Evolutionary conservation across 1,140 invertebrate genomes (phyloP), one percentile per base, ranked within the genome.

Genomic region (Sesamia nonagrioides): DNA sequence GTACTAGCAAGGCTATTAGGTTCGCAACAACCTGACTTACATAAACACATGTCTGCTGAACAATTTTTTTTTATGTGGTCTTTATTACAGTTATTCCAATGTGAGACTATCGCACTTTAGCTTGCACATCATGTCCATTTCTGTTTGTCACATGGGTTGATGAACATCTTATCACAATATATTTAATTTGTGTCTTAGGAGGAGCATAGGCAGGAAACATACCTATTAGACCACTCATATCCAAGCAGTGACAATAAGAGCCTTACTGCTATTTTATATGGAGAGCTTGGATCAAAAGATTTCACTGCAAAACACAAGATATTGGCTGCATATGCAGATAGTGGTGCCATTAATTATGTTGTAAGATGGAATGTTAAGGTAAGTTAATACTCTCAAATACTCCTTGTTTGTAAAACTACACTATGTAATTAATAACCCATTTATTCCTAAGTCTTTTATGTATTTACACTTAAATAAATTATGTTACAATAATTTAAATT

Each of bases 151-250:
- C 27, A 27, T 27, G 27, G 3, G 1, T 27, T 27, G 27, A 27
- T 27, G 27, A 9, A 56, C 8, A 11, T 56, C 9, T 21, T 21
- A 27, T 3, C n/a, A 56, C 9, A 69, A 69, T 15, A 50, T 13
- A 6, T 61, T 63, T 35, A 8, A 37, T 37, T 81, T 93, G 18
- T 27, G 9, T 13, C 91, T 77, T 71, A 94, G 93, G 86, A 87
- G 74, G 90, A 90, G 35, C 88, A 95, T 77, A 90, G 83, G 79
- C 18, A 88, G 40, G 96, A 97, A 83, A 96, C 97, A 45, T 98
- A 97, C 86, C 96, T 96, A 72, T 95, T 98, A 78, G 98, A 99
- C 95, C 98, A 98, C 91, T 96, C 97, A 86, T 99, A 97, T 93
- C 97, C 97, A 27, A 97, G 96, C 58, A 96, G 96, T 80, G 96